Evolutionary conservation across 2,113 vertebrate genomes (phyloP).

Genomic region (Xiphorhynchus elegans): DNA sequence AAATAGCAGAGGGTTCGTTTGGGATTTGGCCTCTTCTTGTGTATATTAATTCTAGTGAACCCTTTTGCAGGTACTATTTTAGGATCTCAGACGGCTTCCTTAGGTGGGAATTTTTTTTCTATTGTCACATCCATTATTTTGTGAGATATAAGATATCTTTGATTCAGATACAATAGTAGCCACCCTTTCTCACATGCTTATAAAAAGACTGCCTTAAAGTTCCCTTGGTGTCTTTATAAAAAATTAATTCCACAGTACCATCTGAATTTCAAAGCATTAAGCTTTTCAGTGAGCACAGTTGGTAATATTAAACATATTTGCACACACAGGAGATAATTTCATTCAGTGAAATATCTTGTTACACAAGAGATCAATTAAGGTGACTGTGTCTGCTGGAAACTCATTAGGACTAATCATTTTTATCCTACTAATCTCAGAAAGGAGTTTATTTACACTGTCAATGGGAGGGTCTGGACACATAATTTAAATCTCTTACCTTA

Average conservation of each 20-base stretch:
- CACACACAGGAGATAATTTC: not conserved
- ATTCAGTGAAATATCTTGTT: not conserved
- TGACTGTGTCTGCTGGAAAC: not conserved
- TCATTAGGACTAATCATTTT: slow-evolving; percentile 20
- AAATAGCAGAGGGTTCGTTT: not conserved
- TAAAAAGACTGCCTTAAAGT: not conserved
- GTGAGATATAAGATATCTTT: not conserved
- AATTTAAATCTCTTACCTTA: not conserved
- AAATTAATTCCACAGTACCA: not conserved
- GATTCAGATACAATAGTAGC: not conserved
- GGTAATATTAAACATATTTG: not conserved
- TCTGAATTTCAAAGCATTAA: not conserved
- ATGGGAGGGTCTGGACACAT: not conserved
- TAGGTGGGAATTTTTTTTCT: not conserved
- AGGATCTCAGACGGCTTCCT: not conserved
- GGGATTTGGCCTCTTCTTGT: not conserved
- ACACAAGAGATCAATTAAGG: slow-evolving; percentile 12
- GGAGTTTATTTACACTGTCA: not conserved
- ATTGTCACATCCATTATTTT: not conserved
- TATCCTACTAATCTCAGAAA: not conserved
- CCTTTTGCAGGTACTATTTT: not conserved
- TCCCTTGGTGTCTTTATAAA: not conserved
- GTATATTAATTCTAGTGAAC: not conserved
- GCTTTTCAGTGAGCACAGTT: not conserved
- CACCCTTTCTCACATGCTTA: not conserved